phyloP scores from a whole-genome alignment of 2,113 vertebrate species.

The Nesoenas mayeri region DNA sequence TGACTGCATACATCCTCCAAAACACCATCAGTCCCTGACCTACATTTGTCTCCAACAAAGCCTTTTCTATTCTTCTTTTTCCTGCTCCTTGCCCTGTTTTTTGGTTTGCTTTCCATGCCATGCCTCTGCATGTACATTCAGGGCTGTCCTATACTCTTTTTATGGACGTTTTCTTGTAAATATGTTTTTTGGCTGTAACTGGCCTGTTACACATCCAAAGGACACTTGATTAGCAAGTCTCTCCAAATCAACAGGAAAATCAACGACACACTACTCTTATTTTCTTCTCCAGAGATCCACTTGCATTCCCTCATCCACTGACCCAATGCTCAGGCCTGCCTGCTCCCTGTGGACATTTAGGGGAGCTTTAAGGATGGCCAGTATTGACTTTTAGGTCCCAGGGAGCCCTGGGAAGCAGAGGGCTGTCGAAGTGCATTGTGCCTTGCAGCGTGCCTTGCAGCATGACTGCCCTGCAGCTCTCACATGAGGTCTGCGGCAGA shows the following conservation, averaged over 20 bases:
- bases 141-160: not conserved
- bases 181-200: not conserved
- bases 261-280: rapidly evolving
- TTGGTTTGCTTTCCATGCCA: not conserved
- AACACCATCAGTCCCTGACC: not conserved
- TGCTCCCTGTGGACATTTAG: rapidly evolving
- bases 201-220: not conserved
- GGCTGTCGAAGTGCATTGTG: rapidly evolving
- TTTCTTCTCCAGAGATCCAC: not conserved
- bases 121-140: not conserved
- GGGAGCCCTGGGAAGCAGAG: not conserved
- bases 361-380: not conserved
- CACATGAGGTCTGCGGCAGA: rapidly evolving
- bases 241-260: not conserved
- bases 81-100: not conserved
- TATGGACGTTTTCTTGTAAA: not conserved
- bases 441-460: rapidly evolving
- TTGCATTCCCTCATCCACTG: not conserved
- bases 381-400: not conserved
- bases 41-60: not conserved
- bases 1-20: not conserved
- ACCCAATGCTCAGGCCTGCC: not conserved
- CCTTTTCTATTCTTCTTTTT: not conserved
- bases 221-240: not conserved
- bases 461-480: not conserved